Conservation (phyloP, 2,113 vertebrate species). For the Strigops habroptila region DNA sequence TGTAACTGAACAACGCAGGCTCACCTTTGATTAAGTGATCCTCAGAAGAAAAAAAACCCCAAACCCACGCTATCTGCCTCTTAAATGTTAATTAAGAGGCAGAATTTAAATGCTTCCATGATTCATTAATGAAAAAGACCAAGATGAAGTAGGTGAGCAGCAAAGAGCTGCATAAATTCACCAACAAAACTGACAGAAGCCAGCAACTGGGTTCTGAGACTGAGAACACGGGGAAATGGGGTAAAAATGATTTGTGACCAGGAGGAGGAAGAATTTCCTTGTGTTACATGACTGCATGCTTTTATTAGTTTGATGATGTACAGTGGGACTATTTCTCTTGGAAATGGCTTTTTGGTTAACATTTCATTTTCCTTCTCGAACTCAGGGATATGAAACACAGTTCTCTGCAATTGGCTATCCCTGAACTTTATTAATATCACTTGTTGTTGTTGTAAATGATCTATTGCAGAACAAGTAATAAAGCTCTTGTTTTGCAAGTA, state of each 20-base stretch:
- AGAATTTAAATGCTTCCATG: neutral
- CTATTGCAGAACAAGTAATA: neutral
- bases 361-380: slow-evolving; percentile 47
- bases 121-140: neutral
- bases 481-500: neutral
- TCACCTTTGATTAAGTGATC: neutral
- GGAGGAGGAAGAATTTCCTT: slow-evolving; percentile 1
- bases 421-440: neutral
- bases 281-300: neutral
- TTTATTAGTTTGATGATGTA: slow-evolving; percentile 32
- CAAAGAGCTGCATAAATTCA: neutral
- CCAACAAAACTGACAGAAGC: neutral
- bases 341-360: slow-evolving; percentile 44
- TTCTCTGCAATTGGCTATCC: neutral
- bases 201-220: neutral
- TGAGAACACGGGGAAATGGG: neutral
- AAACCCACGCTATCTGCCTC: neutral
- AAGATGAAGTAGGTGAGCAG: neutral
- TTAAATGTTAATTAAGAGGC: slow-evolving; percentile 1
- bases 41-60: neutral
- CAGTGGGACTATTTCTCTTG: slow-evolving; percentile 32
- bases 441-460: neutral
- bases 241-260: neutral
- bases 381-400: neutral
- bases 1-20: neutral